phyloP scores from a whole-genome alignment of 1,140 invertebrate species.

The Drosophila tropicalis region DNA sequence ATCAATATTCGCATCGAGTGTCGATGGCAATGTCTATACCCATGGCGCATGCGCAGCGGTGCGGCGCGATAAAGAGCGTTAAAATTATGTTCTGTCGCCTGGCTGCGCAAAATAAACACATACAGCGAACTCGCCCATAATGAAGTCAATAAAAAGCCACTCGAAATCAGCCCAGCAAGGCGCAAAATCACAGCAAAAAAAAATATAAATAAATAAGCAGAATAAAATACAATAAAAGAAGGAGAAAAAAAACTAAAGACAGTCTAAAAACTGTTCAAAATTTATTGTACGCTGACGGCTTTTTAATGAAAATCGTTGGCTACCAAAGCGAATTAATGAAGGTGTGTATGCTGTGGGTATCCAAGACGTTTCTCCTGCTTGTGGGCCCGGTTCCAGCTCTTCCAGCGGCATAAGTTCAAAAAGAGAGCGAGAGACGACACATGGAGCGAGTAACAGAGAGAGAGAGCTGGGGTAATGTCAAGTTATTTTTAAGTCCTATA shows the following conservation, averaged over 20 bases:
- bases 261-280: slow-evolving; percentile 56
- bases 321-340: slow-evolving; percentile 80
- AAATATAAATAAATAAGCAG: slow-evolving; percentile 42
- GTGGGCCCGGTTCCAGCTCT: background rate
- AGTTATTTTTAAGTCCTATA: slow-evolving; percentile 30
- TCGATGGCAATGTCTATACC: slow-evolving; percentile 27
- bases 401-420: slow-evolving; percentile 67
- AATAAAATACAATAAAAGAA: slow-evolving; percentile 10
- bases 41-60: slow-evolving; percentile 62
- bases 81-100: slow-evolving; percentile 79
- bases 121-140: slow-evolving; percentile 65
- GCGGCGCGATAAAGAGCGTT: slow-evolving; percentile 76
- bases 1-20: slow-evolving; percentile 66
- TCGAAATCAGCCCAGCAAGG: slow-evolving; percentile 67
- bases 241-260: slow-evolving; percentile 36
- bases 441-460: slow-evolving; percentile 2
- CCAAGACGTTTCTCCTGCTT: slow-evolving; percentile 31
- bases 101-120: slow-evolving; percentile 73
- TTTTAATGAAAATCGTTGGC: slow-evolving; percentile 80
- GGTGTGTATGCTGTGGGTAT: slow-evolving; percentile 56
- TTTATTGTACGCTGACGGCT: slow-evolving; percentile 81
- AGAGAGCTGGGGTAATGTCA: slow-evolving; percentile 2
- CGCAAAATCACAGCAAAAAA: slow-evolving; percentile 40
- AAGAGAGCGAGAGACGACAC: slow-evolving; percentile 22
- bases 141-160: slow-evolving; percentile 68